These are phyloP conservation scores for Alligator sinensis DNA, from an alignment of 2,113 vertebrate genomes.

Conservation along the genomic window DNA sequence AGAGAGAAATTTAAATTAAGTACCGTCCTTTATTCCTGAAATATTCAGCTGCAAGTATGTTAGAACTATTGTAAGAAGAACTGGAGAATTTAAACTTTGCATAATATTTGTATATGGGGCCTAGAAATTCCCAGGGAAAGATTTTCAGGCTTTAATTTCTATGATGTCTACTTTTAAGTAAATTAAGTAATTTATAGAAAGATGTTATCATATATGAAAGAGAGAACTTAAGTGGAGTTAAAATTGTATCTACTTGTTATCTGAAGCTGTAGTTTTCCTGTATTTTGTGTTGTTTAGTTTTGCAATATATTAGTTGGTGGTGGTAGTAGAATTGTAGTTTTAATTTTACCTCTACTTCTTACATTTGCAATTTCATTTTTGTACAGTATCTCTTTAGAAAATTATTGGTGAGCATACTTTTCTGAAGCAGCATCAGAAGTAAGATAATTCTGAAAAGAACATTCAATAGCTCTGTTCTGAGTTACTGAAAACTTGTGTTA, in stretches of 20 bases:
- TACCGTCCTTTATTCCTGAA: not conserved
- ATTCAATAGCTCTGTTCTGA: not conserved
- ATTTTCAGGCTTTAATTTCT: not conserved
- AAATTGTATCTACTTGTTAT: constrained; percentile 10
- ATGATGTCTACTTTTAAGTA: not conserved
- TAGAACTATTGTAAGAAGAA: not conserved
- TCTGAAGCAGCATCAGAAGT: not conserved
- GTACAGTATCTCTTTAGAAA: not conserved
- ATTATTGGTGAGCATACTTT: not conserved
- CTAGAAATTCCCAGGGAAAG: not conserved
- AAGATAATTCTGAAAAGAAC: not conserved
- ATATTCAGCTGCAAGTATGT: not conserved
- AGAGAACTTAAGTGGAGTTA: not conserved
- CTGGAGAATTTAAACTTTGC: not conserved
- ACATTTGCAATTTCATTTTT: not conserved
- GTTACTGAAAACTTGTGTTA: not conserved
- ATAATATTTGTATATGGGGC: not conserved
- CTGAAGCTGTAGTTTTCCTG: not conserved
- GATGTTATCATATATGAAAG: not conserved
- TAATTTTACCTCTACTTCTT: no score
- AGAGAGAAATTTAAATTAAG: not conserved
- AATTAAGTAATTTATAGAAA: not conserved
- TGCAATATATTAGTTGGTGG: constrained; percentile 20
- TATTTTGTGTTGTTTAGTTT: not conserved
- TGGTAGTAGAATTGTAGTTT: not conserved